Conservation (phyloP, 2,888 invertebrate genomes). For the Cyaniris semiargus region DNA sequence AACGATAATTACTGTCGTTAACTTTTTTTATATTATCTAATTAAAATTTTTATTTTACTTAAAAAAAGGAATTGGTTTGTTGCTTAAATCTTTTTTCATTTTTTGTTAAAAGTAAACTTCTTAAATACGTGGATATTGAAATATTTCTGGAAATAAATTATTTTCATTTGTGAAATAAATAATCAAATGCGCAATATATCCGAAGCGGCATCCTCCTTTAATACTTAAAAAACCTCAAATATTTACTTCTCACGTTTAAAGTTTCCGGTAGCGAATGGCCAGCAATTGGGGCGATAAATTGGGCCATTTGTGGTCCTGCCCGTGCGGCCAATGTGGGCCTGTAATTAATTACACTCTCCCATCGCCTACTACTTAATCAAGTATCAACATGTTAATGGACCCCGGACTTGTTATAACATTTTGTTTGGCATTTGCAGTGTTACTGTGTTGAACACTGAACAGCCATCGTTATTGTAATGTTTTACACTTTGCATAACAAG, state of each 20-base stretch:
- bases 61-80: too few relatives aligned
- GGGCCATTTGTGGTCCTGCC: conserved; percentile 59
- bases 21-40: too few relatives aligned
- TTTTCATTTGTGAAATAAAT: too few relatives aligned
- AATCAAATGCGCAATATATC: too few relatives aligned
- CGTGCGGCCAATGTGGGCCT: conserved; percentile 43
- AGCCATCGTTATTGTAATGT: background rate
- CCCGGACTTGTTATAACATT: conserved; percentile 12
- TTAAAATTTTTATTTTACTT: too few relatives aligned
- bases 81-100: too few relatives aligned
- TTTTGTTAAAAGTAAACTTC: too few relatives aligned
- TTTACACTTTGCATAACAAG: background rate
- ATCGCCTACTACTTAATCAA: conserved; percentile 38
- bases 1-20: too few relatives aligned
- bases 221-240: background rate
- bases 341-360: conserved; percentile 62
- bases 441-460: background rate
- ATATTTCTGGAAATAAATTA: too few relatives aligned
- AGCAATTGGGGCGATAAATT: conserved; percentile 59
- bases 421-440: background rate
- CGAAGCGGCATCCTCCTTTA: background rate
- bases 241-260: conserved; percentile 22
- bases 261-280: conserved; percentile 42
- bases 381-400: conserved; percentile 35
- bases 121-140: too few relatives aligned